Conservation (phyloP, 2,888 invertebrate genomes). For the Apodemia duryi region DNA sequence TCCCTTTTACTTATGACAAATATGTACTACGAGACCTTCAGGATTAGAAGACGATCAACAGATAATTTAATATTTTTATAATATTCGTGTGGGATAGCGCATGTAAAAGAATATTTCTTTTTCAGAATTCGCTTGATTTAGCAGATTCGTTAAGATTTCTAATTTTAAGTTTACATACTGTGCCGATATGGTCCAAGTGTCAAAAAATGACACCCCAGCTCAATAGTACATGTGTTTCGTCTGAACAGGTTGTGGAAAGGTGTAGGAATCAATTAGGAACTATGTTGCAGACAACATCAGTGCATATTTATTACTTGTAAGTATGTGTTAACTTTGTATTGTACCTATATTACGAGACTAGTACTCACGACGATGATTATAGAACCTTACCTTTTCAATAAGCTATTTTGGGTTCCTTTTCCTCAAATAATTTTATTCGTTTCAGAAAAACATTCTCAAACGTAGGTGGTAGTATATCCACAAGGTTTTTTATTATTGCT, state of each 20-base stretch:
- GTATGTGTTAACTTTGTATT: constrained; percentile 27
- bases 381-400: no score
- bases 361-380: no score
- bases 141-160: constrained; percentile 48
- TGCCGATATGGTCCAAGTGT: constrained; percentile 48
- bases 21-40: no score
- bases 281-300: constrained; percentile 42
- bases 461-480: constrained; percentile 42
- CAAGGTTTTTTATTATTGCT: constrained; percentile 46
- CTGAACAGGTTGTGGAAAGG: constrained; percentile 38
- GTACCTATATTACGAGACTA: no score
- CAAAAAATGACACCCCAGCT: neutral
- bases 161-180: constrained; percentile 36
- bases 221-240: constrained; percentile 38
- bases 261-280: constrained; percentile 37
- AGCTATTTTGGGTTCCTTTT: no score
- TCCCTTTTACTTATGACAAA: no score
- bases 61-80: no score
- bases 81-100: no score
- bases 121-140: constrained; percentile 48
- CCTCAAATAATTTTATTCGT: constrained; percentile 24
- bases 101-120: constrained; percentile 19
- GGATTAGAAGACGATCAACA: no score
- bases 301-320: constrained; percentile 50
- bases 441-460: constrained; percentile 42